Conservation (phyloP, 2,797 vertebrate species). For the Phoebastria nigripes region DNA sequence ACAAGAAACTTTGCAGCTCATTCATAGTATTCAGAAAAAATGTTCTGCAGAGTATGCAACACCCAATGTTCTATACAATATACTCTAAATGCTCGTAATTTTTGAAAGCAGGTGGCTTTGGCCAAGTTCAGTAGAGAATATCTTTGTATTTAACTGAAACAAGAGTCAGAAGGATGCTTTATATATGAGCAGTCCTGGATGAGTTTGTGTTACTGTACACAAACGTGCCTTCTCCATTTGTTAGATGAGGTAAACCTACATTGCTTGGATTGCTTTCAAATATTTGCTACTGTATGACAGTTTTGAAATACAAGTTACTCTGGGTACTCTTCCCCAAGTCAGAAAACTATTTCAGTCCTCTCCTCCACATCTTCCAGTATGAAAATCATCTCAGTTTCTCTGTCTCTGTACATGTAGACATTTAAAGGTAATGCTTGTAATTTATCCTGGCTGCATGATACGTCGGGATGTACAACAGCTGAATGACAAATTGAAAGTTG, state of each 20-base stretch:
- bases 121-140: neutral
- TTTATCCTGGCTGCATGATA: slow-evolving; percentile 55
- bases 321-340: neutral
- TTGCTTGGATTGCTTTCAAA: neutral
- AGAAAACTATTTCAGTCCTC: neutral
- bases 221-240: neutral
- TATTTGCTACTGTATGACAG: neutral
- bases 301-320: neutral
- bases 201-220: neutral
- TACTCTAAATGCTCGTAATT: neutral
- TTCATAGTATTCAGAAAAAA: neutral
- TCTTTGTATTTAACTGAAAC: neutral
- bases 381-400: neutral
- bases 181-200: neutral
- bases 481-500: neutral
- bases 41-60: neutral
- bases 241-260: neutral
- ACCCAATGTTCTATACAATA: neutral
- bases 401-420: neutral
- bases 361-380: neutral
- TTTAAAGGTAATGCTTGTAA: slow-evolving; percentile 12
- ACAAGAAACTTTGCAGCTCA: rapidly evolving
- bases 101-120: neutral
- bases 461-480: neutral
- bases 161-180: neutral